Evolutionary conservation across 2,888 invertebrate genomes (phyloP), one percentile per base, ranked within the genome.

Genomic region (Ellobium chinense): DNA sequence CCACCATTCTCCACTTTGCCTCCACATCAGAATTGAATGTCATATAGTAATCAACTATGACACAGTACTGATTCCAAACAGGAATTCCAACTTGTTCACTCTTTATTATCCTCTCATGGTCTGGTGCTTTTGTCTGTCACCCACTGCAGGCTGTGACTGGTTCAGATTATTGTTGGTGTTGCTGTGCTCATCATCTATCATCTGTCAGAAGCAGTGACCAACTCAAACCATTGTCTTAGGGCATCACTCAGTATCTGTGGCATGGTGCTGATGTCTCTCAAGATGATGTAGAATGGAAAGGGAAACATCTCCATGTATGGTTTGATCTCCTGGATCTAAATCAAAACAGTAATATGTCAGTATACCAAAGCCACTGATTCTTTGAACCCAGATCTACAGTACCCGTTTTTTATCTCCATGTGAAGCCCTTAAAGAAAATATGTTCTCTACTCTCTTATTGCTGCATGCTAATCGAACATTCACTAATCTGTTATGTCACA

Each of bases 171-270:
- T n/a, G n/a, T n/a, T n/a, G n/a, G n/a, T n/a, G n/a, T n/a, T n/a
- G n/a, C n/a, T n/a, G n/a, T n/a, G n/a, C n/a, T n/a, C n/a, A n/a
- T n/a, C n/a, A n/a, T n/a, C n/a, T n/a, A n/a, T 77, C 36, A 82
- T 63, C 69, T 74, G 78, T 85, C 86, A 9, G 84, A 82, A 12
- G 89, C 88, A 21, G 90, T 89, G 7, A 98, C 97, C 82, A 99
- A 94, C 94, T 99, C 99, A 93, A 99, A 99, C 99, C 99, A 99
- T 92, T 99, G 99, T 80, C 99, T 94, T 83, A 99, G 94, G 0
- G 99, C 99, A 92, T 99, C 99, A 88, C 99, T 97, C 37, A 99
- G 94, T 1, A 98, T 97, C 54, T 95, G 94, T 0, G 99, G 99
- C 81, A 99, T 93, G 36, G 96, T 95, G 83, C 95, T 95, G 89